Evolutionary conservation across 1,140 invertebrate species (phyloP).

Genomic region (Drosophila nigrodunni): DNA sequence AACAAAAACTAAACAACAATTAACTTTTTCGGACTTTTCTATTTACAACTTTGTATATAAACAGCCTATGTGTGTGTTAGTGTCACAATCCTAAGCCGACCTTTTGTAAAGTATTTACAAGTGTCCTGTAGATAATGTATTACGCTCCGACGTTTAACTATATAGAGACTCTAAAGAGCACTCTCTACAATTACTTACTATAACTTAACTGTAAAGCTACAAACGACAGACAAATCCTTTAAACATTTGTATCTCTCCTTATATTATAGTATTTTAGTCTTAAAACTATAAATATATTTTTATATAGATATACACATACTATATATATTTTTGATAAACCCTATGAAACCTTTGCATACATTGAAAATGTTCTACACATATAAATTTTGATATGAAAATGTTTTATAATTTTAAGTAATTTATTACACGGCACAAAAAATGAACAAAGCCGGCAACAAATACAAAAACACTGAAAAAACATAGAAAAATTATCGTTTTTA

Average conservation of each 20-base stretch:
- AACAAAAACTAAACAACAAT: conserved; percentile 2
- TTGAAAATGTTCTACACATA: conserved; percentile 69
- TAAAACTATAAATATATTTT: conserved; percentile 25
- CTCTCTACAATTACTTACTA: conserved; percentile 49
- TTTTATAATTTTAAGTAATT: conserved; percentile 83
- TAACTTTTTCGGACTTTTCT: conserved; percentile 1
- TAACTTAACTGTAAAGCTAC: conserved; percentile 30
- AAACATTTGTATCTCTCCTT: conserved; percentile 53
- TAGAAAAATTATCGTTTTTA: conserved; percentile 52
- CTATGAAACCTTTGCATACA: conserved; percentile 59
- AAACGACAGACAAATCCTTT: conserved; percentile 32
- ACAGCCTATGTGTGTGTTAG: conserved; percentile 12
- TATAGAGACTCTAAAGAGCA: conserved; percentile 68
- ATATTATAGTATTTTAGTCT: conserved; percentile 71
- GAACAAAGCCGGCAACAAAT: conserved; percentile 31
- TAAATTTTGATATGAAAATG: conserved; percentile 78
- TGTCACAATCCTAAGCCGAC: conserved; percentile 61
- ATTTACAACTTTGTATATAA: not conserved
- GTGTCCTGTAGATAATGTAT: conserved; percentile 71
- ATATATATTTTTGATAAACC: conserved; percentile 69
- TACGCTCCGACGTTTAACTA: conserved; percentile 61
- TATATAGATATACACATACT: too few relatives aligned
- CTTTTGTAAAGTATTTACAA: conserved; percentile 73
- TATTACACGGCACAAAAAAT: conserved; percentile 54
- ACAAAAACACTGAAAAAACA: conserved; percentile 34